Evolutionary conservation across 2,113 vertebrate species (phyloP).

Genomic region (Rhagologus leucostigma): DNA sequence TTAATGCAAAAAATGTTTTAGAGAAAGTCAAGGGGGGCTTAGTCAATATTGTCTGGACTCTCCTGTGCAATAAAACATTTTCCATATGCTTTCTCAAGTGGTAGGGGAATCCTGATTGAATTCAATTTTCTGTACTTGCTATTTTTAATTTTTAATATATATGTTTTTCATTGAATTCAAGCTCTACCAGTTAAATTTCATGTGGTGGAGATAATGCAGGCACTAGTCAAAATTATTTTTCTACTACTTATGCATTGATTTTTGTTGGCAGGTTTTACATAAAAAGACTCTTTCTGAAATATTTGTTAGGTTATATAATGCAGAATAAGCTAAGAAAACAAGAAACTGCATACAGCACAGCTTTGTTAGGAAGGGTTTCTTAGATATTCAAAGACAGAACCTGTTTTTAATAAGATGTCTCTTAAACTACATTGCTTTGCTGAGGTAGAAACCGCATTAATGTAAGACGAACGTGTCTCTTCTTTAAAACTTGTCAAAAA

Average conservation of each 20-base stretch:
- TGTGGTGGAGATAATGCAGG: not conserved
- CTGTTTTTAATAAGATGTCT: not conserved
- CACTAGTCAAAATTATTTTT: conserved; percentile 21
- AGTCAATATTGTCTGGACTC: conserved; percentile 17
- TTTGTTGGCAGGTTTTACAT: not conserved
- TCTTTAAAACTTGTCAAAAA: not conserved
- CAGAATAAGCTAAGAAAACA: not conserved
- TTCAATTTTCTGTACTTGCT: conserved; percentile 10
- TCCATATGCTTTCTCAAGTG: not conserved
- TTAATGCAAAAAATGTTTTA: conserved; percentile 50
- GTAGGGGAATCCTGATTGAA: not conserved
- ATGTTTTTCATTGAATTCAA: conserved; percentile 1
- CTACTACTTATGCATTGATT: not conserved
- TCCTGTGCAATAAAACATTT: conserved; percentile 24
- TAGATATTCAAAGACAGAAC: not conserved
- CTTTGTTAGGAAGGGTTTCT: not conserved
- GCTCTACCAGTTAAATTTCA: conserved; percentile 22
- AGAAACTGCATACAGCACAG: not conserved
- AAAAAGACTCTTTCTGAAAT: not conserved
- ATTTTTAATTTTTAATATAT: conserved; percentile 51
- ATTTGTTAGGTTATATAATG: not conserved
- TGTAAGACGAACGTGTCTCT: not conserved
- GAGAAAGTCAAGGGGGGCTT: conserved; percentile 12
- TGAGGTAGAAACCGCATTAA: not conserved
- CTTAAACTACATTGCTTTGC: not conserved